Evolutionary conservation across 2,888 invertebrate genomes (phyloP), one percentile per base, ranked within the genome.

Genomic region (Hemicrepidius hirtus): DNA sequence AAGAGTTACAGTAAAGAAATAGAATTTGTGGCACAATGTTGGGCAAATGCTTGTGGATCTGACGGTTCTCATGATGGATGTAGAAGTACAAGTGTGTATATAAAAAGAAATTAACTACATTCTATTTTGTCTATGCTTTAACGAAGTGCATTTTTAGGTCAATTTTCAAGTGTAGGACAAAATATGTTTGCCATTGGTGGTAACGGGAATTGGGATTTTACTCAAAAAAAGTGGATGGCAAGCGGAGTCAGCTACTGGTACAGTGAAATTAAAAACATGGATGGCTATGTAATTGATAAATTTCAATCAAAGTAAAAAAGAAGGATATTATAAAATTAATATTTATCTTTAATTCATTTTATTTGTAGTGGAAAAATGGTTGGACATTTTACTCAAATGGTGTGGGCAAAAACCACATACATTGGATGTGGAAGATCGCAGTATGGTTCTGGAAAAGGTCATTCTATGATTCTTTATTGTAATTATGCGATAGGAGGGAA

Each of bases 381-480:
- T n/a, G 79, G 77, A 1, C 76, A 79, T 53, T 77, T 74, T 40
- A 74, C 76, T 20, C 76, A 76, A 64, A 1, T 77, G 13, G 68
- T 75, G 12, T 79, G 79, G 79, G 75, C 77, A 0, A 68, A 69
- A 35, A 67, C 77, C 7, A 73, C 73, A 3, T 74, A 72, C 35
- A 40, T 79, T 9, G 78, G 78, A 28, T 78, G 78, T 57, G 72
- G 71, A 35, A 49, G 66, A 35, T 55, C 66, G 1, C 10, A 13
- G 9, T 49, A 21, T 7, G 60, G 44, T 2, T 16, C n/a, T 6
- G 16, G 40, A 6, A 10, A 9, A 9, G 6, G 7, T 16, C 18
- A 12, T 5, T 28, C 18, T 3, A 21, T 53, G 9, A 21, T 13
- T 40, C 4, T 66, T 7, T 40, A 55, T 9, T 75, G 75, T 44